These are phyloP conservation scores for Leptobrachium ailaonicum DNA, from an alignment of 2,113 vertebrate genomes.

Conservation along the genomic window DNA sequence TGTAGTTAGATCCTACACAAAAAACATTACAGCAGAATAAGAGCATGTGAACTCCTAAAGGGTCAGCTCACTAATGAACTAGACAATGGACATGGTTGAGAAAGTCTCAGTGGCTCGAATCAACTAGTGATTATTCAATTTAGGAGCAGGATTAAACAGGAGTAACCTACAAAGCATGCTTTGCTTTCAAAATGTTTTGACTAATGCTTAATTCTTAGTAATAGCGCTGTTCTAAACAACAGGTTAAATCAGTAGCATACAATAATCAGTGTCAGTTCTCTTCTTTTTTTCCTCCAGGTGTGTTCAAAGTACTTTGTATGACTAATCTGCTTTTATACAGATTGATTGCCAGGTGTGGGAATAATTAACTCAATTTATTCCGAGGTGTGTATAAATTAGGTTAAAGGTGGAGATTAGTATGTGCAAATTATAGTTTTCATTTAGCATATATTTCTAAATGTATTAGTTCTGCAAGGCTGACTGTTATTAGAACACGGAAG, in stretches of 20 bases:
- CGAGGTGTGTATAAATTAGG: neutral
- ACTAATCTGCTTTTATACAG: conserved; percentile 15
- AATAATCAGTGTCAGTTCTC: neutral
- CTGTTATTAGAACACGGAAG: neutral
- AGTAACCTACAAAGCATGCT: neutral
- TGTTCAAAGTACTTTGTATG: conserved; percentile 8
- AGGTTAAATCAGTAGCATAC: conserved; percentile 9
- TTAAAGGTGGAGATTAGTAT: neutral
- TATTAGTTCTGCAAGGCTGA: neutral
- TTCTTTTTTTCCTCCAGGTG: conserved; percentile 11
- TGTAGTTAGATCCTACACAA: no score
- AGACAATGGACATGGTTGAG: no score
- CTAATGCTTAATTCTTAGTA: neutral
- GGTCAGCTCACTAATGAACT: no score
- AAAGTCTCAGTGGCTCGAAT: no score
- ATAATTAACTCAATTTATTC: conserved; percentile 2
- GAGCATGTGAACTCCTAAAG: no score
- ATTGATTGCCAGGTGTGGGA: conserved; percentile 16
- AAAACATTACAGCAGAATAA: no score
- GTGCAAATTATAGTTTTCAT: neutral
- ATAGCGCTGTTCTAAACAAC: neutral
- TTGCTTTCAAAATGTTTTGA: neutral
- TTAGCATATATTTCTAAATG: neutral
- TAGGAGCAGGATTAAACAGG: neutral
- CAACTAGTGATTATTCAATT: neutral